These are phyloP conservation scores for Lasioglossum malachurum DNA, from an alignment of 2,888 invertebrate species.

Conservation along the genomic window DNA sequence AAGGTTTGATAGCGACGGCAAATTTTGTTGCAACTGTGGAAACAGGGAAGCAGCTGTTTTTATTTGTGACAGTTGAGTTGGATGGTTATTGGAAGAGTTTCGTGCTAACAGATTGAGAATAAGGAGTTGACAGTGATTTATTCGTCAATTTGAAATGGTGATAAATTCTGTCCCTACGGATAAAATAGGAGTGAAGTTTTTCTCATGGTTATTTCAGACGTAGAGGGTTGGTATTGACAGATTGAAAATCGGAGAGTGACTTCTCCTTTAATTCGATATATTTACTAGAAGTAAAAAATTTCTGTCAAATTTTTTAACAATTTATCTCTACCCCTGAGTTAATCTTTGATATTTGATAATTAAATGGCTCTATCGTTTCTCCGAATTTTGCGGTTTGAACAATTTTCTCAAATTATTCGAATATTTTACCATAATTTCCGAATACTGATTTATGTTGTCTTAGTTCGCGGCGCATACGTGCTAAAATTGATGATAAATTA, in stretches of 20 bases:
- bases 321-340: background rate
- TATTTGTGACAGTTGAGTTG: background rate
- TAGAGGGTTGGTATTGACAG: background rate
- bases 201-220: background rate
- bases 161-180: background rate
- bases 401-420: background rate
- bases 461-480: background rate
- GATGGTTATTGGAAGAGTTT: background rate
- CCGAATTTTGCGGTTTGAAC: background rate
- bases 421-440: background rate
- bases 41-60: background rate
- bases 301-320: no score
- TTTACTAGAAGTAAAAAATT: background rate
- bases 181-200: background rate
- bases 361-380: background rate
- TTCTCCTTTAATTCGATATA: background rate
- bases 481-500: conserved; percentile 11
- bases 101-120: background rate
- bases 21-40: background rate
- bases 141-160: background rate
- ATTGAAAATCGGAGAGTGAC: background rate
- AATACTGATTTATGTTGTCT: background rate
- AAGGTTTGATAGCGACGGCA: background rate
- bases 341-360: background rate
- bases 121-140: background rate